Evolutionary conservation across 1,140 invertebrate genomes (phyloP).

Genomic region (Drosophila elegans): DNA sequence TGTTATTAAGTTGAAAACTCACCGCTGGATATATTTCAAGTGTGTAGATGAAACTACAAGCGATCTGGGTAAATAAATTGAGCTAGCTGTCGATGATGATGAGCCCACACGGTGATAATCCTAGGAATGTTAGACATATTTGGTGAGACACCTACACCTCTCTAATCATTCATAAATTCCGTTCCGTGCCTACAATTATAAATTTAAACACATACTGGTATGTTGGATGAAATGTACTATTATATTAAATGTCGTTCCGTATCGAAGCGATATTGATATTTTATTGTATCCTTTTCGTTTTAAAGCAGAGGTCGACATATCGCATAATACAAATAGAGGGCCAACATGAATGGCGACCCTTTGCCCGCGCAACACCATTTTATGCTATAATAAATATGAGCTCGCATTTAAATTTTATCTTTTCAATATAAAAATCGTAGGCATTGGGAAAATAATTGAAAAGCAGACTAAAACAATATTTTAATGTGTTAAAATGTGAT

Average conservation of each 20-base stretch:
- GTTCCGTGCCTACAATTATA: constrained; percentile 11
- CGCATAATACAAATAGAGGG: no score
- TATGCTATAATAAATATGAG: no score
- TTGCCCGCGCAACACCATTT: no score
- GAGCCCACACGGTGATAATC: constrained; percentile 63
- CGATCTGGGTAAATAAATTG: constrained; percentile 39
- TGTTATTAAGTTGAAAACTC: constrained; percentile 73
- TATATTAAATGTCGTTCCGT: no score
- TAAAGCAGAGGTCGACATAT: no score
- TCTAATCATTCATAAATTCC: constrained; percentile 25
- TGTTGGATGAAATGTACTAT: background rate
- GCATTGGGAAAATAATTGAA: no score
- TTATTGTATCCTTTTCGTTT: no score
- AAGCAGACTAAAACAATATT: no score
- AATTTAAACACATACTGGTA: constrained; percentile 9
- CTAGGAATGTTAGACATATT: constrained; percentile 63
- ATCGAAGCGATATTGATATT: background rate
- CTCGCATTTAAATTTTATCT: no score
- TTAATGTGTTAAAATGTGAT: background rate
- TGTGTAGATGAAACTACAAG: constrained; percentile 54
- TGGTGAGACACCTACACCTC: constrained; percentile 42
- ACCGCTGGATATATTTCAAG: constrained; percentile 45
- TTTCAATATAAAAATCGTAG: no score
- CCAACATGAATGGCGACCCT: no score
- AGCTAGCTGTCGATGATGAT: constrained; percentile 36